Conservation (phyloP, 1,140 invertebrate species). For the Macrosteles quadrilineatus region DNA sequence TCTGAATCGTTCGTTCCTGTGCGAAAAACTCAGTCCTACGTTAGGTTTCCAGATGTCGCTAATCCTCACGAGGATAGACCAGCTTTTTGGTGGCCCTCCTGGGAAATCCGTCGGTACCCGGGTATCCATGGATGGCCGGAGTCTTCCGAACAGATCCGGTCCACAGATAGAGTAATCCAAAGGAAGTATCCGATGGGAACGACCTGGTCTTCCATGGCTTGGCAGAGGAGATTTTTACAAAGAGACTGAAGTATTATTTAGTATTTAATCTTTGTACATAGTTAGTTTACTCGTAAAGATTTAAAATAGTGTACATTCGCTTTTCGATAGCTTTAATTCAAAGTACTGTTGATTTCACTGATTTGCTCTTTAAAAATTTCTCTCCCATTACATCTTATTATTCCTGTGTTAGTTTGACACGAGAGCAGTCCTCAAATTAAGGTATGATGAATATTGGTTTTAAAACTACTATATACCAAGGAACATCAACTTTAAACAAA, state of each 20-base stretch:
- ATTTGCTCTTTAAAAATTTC: too few species aligned
- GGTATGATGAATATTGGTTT: too few species aligned
- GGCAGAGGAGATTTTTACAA: slow-evolving; percentile 52
- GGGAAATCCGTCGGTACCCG: background rate
- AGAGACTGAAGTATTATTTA: slow-evolving; percentile 31
- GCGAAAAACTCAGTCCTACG: slow-evolving; percentile 10
- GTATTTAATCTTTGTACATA: slow-evolving; percentile 1
- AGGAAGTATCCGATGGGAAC: background rate
- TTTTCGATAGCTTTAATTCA: background rate
- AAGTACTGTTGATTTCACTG: background rate
- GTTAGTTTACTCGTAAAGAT: background rate
- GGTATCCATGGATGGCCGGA: background rate
- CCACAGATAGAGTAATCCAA: background rate
- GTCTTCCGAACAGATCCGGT: background rate
- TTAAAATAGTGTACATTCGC: background rate
- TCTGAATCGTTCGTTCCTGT: slow-evolving; percentile 14
- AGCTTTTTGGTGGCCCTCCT: background rate
- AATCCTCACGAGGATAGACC: slow-evolving; percentile 7
- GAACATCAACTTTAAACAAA: too few species aligned
- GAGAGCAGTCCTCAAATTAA: too few species aligned
- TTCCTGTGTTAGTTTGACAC: too few species aligned
- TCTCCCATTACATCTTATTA: too few species aligned
- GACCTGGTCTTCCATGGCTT: slow-evolving; percentile 38
- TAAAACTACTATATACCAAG: too few species aligned
- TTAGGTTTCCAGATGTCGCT: slow-evolving; percentile 17